These are phyloP conservation scores for Myodes glareolus DNA, from an alignment of 2,113 vertebrate genomes.

Conservation along the genomic window DNA sequence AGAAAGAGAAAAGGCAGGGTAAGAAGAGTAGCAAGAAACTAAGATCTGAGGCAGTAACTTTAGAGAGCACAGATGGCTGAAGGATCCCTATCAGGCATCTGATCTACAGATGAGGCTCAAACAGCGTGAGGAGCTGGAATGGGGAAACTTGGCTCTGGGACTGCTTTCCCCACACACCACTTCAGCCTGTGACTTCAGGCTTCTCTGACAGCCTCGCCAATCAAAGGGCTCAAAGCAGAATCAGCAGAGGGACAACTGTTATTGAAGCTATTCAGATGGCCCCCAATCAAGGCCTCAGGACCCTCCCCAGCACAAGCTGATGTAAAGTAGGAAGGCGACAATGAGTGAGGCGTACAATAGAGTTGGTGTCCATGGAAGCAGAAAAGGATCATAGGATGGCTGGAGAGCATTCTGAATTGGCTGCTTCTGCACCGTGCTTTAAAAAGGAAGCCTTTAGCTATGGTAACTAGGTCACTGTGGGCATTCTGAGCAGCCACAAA, in stretches of 20 bases:
- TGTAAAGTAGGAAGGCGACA: background rate
- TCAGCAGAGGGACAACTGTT: background rate
- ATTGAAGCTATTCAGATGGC: background rate
- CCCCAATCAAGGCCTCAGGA: background rate
- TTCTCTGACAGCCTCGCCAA: background rate
- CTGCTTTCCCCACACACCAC: background rate
- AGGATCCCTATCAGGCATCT: background rate
- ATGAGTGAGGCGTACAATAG: rapidly evolving
- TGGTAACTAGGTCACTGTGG: conserved; percentile 34
- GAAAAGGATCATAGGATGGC: background rate
- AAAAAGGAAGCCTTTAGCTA: conserved; percentile 42
- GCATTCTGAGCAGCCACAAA: background rate
- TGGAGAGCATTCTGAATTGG: background rate
- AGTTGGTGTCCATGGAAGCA: background rate
- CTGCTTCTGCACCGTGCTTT: background rate
- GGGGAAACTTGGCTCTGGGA: background rate
- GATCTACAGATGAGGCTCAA: background rate
- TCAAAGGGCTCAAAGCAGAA: background rate
- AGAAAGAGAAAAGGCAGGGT: background rate
- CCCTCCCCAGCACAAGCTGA: no score
- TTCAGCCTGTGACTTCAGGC: background rate
- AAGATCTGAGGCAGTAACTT: background rate
- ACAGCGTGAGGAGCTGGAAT: background rate
- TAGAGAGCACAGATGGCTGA: background rate
- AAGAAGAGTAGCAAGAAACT: background rate